phyloP scores from a whole-genome alignment of 2,888 invertebrate species.

The Stomorhina lunata region DNA sequence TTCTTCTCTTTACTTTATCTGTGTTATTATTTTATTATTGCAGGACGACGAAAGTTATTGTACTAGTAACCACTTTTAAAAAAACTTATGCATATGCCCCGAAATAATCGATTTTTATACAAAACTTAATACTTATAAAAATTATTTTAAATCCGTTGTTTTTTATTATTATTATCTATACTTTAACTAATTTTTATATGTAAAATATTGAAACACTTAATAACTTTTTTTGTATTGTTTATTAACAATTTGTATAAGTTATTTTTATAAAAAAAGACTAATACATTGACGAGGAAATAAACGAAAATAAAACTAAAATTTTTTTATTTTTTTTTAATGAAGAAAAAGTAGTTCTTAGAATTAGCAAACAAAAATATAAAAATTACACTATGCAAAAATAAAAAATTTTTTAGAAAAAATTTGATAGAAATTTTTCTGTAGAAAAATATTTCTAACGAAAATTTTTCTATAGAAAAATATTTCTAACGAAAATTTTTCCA shows the following conservation, averaged over 20 bases:
- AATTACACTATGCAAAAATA: too few species aligned
- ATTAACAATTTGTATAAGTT: constrained; percentile 55
- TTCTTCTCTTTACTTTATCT: constrained; percentile 79
- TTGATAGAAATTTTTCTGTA: too few species aligned
- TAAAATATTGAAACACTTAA: neutral
- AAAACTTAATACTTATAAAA: constrained; percentile 6
- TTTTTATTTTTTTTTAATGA: neutral
- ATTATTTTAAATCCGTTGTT: constrained; percentile 42
- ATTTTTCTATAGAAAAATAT: too few species aligned
- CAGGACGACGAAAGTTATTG: constrained; percentile 84
- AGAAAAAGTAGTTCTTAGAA: too few species aligned
- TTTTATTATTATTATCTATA: constrained; percentile 37
- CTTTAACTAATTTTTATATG: constrained; percentile 50
- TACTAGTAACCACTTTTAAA: constrained; percentile 80
- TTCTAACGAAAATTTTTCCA: too few species aligned
- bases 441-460: too few species aligned
- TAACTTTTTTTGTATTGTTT: constrained; percentile 50
- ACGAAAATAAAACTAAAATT: neutral
- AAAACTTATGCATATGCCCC: constrained; percentile 66
- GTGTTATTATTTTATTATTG: constrained; percentile 82
- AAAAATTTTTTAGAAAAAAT: too few species aligned
- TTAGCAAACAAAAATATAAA: too few species aligned
- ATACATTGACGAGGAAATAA: constrained; percentile 31
- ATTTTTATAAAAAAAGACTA: constrained; percentile 54
- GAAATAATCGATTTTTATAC: constrained; percentile 12